Evolutionary conservation across 2,797 vertebrate genomes (phyloP), one percentile per base, ranked within the genome.

Genomic region (Acanthornis magna): DNA sequence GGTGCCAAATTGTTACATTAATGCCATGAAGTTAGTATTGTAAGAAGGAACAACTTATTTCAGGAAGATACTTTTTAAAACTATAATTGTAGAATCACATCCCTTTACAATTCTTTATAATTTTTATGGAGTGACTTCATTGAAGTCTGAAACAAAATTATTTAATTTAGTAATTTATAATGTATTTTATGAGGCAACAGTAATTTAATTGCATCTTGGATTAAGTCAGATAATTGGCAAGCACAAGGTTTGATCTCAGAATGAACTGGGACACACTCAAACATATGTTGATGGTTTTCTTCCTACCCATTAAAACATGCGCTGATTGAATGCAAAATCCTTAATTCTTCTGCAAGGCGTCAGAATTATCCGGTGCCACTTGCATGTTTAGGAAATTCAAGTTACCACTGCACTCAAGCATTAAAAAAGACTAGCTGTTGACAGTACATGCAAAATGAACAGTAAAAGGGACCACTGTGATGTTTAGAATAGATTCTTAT

Each of bases 241-340:
- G 53, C 57, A 75, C 47, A 47, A 78, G 42, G 36, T 91, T 96
- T 97, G 97, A 87, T 97, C 97, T 97, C 97, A 97, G 97, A 98
- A 98, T 97, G 97, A 97, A 89, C 89, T 62, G 70, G 94, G 94
- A 94, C 82, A 96, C 73, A 89, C 38, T 79, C 91, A 93, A 89
- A 95, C 89, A 93, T 36, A 82, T 74, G 73, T 65, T 53, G 91
- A 95, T 95, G 95, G 80, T 91, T 95, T 94, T 94, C 88, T 57
- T 84, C 58, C 43, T 89, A 93, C 93, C 83, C 95, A 95, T 83
- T 76, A 75, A 96, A 94, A 85, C 95, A 96, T 97, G 95, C 91
- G 94, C 94, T 94, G 91, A 96, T 55, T 94, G 96, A 94, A 91
- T 50, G 86, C 73, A 91, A 62, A 73, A 84, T 91, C 96, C 88